A percentile compares a stretch with the other conserved stretches of the same genome.
phyloP scores from a whole-genome alignment of 2,888 invertebrate genomes.

The Euplexia lucipara region DNA sequence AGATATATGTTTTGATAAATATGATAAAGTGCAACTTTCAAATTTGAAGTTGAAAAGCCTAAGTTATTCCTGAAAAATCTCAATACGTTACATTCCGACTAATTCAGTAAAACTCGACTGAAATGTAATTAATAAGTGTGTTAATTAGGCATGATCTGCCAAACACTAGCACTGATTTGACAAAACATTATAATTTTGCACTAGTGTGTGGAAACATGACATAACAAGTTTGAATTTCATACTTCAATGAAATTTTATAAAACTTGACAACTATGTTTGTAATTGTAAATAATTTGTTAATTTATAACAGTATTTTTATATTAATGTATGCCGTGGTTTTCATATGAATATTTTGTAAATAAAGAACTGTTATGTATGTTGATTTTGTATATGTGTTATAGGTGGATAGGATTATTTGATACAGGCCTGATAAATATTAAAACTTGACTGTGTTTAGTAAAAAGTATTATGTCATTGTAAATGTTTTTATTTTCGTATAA shows the following conservation, averaged over 20 bases:
- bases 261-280: constrained; percentile 61
- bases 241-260: constrained; percentile 51
- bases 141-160: constrained; percentile 61
- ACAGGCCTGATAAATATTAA: constrained; percentile 44
- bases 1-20: constrained; percentile 9
- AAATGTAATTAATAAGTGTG: constrained; percentile 59
- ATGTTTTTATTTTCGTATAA: neutral
- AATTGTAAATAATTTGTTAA: constrained; percentile 67
- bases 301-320: constrained; percentile 82
- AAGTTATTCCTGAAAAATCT: constrained; percentile 43
- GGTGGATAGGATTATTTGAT: constrained; percentile 65
- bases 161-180: constrained; percentile 69
- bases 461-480: neutral
- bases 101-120: constrained; percentile 61
- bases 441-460: constrained; percentile 5
- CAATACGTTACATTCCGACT: constrained; percentile 33
- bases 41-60: constrained; percentile 22
- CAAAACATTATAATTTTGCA: constrained; percentile 63
- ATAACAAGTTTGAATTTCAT: constrained; percentile 58
- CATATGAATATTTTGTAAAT: constrained; percentile 71
- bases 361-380: constrained; percentile 69
- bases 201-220: constrained; percentile 66
- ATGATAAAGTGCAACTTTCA: constrained; percentile 6
- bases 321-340: constrained; percentile 72
- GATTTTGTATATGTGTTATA: constrained; percentile 58